Evolutionary conservation across 2,888 invertebrate genomes (phyloP), one percentile per base, ranked within the genome.

Genomic region (Stenodera caucasica): DNA sequence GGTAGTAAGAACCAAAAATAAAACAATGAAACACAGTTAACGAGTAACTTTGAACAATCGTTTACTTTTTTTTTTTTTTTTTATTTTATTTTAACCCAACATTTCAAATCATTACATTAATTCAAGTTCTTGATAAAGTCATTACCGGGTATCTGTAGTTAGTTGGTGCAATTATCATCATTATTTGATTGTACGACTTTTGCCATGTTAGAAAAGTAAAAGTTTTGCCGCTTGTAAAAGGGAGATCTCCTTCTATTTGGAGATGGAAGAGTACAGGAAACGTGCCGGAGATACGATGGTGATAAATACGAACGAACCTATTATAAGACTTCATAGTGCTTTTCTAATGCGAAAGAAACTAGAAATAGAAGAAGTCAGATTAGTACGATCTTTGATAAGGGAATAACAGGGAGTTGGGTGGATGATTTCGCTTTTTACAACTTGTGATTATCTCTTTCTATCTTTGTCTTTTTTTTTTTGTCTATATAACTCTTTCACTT

Each of bases 311-410:
- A 66, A 70, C 68, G 72, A 71, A 74, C 72, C 75, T 72, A 76
- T 77, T 76, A 75, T 71, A 69, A 71, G 73, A 75, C 75, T 74
- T 74, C 74, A 76, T 75, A 76, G 69, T 70, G 72, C 70, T 72
- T 74, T 73, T 71, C 70, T 74, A 75, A 75, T 69, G 70, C 68
- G 70, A 73, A 74, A 75, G 74, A 75, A 76, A 76, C 73, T 75
- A 75, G 74, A 75, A 76, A 77, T 76, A 75, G 76, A 75, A 73
- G 73, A 75, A 75, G 69, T 76, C 73, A 74, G 77, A 78, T 78
- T 78, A 77, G 77, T 71, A 71, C 71, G 76, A 77, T 76, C 71
- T 70, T 66, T 72, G 77, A 76, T 76, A 76, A 75, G 73, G 71
- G 70, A 52, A 37, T 40, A 49, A 40, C 51, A 50, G 67, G 68